phyloP scores from a whole-genome alignment of 2,888 invertebrate species.

The Sesia apiformis region DNA sequence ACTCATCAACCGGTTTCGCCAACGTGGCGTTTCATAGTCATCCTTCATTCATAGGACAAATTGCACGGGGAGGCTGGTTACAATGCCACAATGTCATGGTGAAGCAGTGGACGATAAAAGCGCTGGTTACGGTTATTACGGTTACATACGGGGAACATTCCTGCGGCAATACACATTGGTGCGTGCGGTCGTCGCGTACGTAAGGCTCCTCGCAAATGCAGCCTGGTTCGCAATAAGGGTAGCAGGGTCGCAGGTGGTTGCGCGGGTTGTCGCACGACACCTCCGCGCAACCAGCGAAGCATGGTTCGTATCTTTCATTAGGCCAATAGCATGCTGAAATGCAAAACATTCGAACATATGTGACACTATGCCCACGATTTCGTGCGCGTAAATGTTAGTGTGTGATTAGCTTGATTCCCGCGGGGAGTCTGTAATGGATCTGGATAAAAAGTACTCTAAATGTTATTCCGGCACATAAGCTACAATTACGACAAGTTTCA shows the following conservation, averaged over 20 bases:
- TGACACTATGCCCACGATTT: too few relatives aligned
- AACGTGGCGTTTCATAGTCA: too few relatives aligned
- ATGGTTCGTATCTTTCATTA: slow-evolving; percentile 58
- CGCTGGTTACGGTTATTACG: not conserved
- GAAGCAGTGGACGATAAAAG: too few relatives aligned
- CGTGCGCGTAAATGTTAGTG: too few relatives aligned
- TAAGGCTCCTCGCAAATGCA: slow-evolving; percentile 64
- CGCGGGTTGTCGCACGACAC: slow-evolving; percentile 66
- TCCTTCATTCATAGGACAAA: too few relatives aligned
- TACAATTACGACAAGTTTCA: too few relatives aligned
- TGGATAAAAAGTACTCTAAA: too few relatives aligned
- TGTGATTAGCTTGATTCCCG: too few relatives aligned
- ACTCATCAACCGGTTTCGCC: not conserved
- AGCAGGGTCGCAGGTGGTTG: slow-evolving; percentile 61
- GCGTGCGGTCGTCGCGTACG: slow-evolving; percentile 60
- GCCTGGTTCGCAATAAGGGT: slow-evolving; percentile 67
- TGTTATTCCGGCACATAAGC: too few relatives aligned
- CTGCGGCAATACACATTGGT: slow-evolving; percentile 60
- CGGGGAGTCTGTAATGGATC: too few relatives aligned
- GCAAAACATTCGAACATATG: not conserved
- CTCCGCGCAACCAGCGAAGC: slow-evolving; percentile 64
- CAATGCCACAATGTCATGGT: too few relatives aligned
- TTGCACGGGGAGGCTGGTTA: too few relatives aligned
- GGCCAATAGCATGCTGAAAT: slow-evolving; percentile 60
- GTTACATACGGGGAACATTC: slow-evolving; percentile 59